Conservation (phyloP, 2,888 invertebrate genomes). For the Chrysolina oricalcia region DNA sequence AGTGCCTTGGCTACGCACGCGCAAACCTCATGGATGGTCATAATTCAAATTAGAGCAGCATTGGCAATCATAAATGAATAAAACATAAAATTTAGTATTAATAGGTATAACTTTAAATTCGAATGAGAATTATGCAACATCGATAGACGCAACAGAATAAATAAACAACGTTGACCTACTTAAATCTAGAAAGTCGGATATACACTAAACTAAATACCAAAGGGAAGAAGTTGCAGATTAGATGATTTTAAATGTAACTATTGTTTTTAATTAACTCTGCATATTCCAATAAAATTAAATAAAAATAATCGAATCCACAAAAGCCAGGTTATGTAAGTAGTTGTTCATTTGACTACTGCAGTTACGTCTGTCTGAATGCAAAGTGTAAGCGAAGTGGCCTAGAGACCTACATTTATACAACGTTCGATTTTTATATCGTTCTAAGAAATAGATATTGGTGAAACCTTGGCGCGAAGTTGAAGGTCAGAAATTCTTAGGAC, state of each 20-base stretch:
- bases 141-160: conserved; percentile 62
- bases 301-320: conserved; percentile 51
- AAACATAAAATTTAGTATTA: conserved; percentile 52
- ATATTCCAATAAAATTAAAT: not conserved
- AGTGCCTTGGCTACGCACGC: conserved; percentile 46
- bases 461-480: conserved; percentile 71
- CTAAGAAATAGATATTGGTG: conserved; percentile 72
- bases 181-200: conserved; percentile 64
- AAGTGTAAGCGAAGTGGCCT: conserved; percentile 91
- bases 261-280: not conserved
- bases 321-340: conserved; percentile 74
- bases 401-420: conserved; percentile 89
- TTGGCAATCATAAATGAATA: conserved; percentile 52
- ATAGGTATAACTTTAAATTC: conserved; percentile 55
- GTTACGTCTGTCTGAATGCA: conserved; percentile 85
- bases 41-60: conserved; percentile 48
- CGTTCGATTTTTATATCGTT: conserved; percentile 76
- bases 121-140: conserved; percentile 61
- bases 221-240: conserved; percentile 7
- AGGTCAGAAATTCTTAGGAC: conserved; percentile 72
- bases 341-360: conserved; percentile 80
- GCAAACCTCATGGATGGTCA: conserved; percentile 34
- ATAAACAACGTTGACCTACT: conserved; percentile 67
- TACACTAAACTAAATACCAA: conserved; percentile 40
- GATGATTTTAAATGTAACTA: not conserved